phyloP scores from a whole-genome alignment of 2,888 invertebrate species.

The Cheilosia impressa region DNA sequence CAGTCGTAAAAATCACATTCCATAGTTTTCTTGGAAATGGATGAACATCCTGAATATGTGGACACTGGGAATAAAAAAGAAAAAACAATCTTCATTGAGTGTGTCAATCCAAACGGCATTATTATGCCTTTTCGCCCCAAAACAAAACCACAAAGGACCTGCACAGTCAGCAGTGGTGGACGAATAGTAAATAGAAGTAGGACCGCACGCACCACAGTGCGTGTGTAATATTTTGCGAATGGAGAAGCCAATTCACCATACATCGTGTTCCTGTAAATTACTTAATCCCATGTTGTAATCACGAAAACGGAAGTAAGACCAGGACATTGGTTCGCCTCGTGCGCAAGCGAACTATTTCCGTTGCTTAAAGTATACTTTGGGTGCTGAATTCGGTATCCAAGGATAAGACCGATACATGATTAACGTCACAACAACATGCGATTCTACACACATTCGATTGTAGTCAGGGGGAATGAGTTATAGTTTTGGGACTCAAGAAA shows the following conservation, averaged over 20 bases:
- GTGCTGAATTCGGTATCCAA: slow-evolving; percentile 1
- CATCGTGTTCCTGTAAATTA: slow-evolving; percentile 31
- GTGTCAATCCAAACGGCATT: slow-evolving; percentile 33
- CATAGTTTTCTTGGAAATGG: background rate
- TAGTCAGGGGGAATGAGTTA: slow-evolving; percentile 19
- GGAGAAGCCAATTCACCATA: slow-evolving; percentile 8
- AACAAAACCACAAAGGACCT: slow-evolving; percentile 9
- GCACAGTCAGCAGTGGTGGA: slow-evolving; percentile 22
- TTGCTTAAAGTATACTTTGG: background rate
- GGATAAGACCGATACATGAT: slow-evolving; percentile 3
- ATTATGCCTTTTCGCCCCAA: slow-evolving; percentile 16
- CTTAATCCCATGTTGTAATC: slow-evolving; percentile 26
- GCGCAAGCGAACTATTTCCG: background rate
- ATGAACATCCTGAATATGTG: background rate
- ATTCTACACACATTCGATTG: slow-evolving; percentile 9
- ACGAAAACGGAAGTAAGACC: background rate
- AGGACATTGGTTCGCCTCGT: slow-evolving; percentile 20
- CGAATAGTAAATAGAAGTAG: background rate
- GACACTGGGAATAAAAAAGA: background rate
- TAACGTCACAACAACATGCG: slow-evolving; percentile 13
- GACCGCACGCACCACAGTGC: background rate
- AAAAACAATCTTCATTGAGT: slow-evolving; percentile 8
- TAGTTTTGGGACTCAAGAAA: slow-evolving; percentile 26
- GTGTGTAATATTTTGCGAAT: background rate
- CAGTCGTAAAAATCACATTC: slow-evolving; percentile 33